phyloP scores from a whole-genome alignment of 2,113 vertebrate genomes.

The Numida meleagris region DNA sequence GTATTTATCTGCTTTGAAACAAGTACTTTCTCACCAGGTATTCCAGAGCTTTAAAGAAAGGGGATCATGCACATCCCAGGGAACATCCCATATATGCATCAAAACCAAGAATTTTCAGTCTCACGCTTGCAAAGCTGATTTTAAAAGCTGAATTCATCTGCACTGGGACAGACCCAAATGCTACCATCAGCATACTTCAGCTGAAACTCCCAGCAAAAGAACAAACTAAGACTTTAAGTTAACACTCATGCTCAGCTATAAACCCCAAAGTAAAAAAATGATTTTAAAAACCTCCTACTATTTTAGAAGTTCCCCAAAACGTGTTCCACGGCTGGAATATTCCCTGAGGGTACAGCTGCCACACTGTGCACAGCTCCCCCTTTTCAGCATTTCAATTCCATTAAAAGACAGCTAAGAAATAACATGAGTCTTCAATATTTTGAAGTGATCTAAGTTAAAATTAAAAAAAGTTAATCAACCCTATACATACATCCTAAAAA shows the following conservation, averaged over 20 bases:
- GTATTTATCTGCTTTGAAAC: neutral
- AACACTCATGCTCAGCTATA: neutral
- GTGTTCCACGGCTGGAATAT: neutral
- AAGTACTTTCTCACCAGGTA: neutral
- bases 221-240: neutral
- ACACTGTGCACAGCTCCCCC: neutral
- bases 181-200: neutral
- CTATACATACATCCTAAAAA: neutral
- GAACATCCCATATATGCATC: fast-evolving
- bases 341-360: neutral
- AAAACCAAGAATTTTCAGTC: neutral
- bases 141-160: neutral
- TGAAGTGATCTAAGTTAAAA: neutral
- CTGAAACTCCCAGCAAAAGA: neutral
- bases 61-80: fast-evolving
- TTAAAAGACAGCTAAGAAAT: neutral
- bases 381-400: neutral
- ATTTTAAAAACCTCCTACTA: neutral
- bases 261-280: neutral
- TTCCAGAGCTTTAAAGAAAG: neutral
- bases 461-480: neutral
- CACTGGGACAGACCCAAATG: neutral
- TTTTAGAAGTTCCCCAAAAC: neutral
- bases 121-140: neutral
- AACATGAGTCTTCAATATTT: neutral